Evolutionary conservation across 2,797 vertebrate species (phyloP), one percentile per base, ranked within the genome.

Genomic region (Pseudochirops cupreus): DNA sequence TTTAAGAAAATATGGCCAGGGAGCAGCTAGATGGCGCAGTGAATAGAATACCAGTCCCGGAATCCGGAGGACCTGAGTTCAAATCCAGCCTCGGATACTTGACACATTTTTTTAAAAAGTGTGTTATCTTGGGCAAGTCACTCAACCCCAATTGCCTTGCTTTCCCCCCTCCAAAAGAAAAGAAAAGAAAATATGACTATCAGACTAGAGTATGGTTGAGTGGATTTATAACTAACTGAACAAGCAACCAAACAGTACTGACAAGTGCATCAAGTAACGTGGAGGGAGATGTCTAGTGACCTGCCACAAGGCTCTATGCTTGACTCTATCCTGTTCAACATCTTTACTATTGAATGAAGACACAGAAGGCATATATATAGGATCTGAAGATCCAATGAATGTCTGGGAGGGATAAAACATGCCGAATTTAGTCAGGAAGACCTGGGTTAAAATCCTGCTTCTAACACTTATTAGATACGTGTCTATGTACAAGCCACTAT

Each of bases 191-290:
- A 74, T n/a, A 74, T 74, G 67, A n/a, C 5, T 39, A 39, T 56
- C 55, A 56, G 33, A 7, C 39, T 33, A 74, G 67, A 56, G 46
- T 91, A 57, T 1, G 62, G 14, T 33, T 94, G 10, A 4, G 31
- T 92, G 62, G 67, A 94, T 91, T 95, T 93, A 94, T 56, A 93
- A n/a, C 91, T 95, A 52, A 67, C 57, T 94, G 59, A 87, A 92
- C 91, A 95, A 33, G 94, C 50, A 94, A 94, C 92, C 31, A 56
- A 53, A 95, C 31, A 87, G 31, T 50, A 92, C 95, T 92, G 50
- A 91, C 95, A 56, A 97, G 90, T 91, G 53, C 74, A 94, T 46
- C 91, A 62, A 21, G 67, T 54, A 95, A 93, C 29, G 89, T 74
- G 90, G n/a, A 67, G 16, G 89, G n/a, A 94, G 24, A 87, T 95